These are phyloP conservation scores for Mandrillus leucophaeus DNA, from an alignment of 2,113 vertebrate genomes.

Conservation along the genomic window DNA sequence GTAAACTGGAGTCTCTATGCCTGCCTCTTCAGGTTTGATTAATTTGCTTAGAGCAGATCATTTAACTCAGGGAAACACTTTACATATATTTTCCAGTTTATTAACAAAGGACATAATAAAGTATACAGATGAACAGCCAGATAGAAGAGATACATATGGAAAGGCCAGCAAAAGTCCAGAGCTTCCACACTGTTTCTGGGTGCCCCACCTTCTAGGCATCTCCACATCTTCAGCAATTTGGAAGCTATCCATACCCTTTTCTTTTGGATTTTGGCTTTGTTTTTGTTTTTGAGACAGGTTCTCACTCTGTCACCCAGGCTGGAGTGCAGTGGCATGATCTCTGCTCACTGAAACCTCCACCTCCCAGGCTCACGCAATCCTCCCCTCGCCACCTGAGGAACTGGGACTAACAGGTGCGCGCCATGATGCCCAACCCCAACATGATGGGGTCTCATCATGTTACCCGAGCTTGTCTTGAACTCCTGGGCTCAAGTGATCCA, in stretches of 20 bases:
- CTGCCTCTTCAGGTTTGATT: not conserved
- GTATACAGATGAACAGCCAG: not conserved
- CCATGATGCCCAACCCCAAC: too few relatives aligned
- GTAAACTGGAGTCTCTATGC: not conserved
- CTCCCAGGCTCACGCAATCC: too few relatives aligned
- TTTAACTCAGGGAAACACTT: not conserved
- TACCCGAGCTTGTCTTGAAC: too few relatives aligned
- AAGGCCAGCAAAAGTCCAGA: not conserved
- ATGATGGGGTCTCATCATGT: too few relatives aligned
- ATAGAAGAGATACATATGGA: not conserved
- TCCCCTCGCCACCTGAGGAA: too few relatives aligned
- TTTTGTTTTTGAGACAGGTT: too few relatives aligned
- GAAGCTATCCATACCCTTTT: not conserved
- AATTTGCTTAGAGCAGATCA: not conserved
- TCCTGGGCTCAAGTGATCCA: too few relatives aligned
- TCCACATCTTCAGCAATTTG: not conserved
- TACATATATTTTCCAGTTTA: not conserved
- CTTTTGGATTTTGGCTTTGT: not conserved
- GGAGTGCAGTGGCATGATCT: too few relatives aligned
- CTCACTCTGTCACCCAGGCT: too few relatives aligned
- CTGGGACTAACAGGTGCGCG: too few relatives aligned
- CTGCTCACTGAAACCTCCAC: too few relatives aligned
- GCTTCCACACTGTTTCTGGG: not conserved
- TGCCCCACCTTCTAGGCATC: not conserved
- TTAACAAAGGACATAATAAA: not conserved